Conservation (phyloP, 23 tunicate genomes). For the Aplidium turbinatum region DNA sequence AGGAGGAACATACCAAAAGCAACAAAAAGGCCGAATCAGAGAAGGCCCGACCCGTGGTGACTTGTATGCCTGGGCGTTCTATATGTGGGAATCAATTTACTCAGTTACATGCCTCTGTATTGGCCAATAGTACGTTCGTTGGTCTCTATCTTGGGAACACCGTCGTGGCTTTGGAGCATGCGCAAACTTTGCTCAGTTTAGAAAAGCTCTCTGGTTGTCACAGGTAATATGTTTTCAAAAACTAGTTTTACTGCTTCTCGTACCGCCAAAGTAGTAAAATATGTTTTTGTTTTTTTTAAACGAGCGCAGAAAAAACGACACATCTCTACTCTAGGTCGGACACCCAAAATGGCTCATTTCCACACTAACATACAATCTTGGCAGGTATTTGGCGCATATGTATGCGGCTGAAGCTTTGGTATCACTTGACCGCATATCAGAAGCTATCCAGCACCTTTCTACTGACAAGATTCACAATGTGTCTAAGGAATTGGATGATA, state of each 20-base stretch:
- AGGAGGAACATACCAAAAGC: background rate
- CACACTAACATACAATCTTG: too few species aligned
- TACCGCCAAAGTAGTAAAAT: too few species aligned
- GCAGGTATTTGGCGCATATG: conserved; percentile 74
- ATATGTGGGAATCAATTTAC: conserved; percentile 45
- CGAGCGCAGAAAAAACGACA: too few species aligned
- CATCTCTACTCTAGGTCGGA: too few species aligned
- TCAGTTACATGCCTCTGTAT: conserved; percentile 64
- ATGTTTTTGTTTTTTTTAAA: too few species aligned
- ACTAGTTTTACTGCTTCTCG: too few species aligned
- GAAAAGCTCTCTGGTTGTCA: conserved; percentile 58
- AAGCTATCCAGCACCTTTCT: conserved; percentile 73
- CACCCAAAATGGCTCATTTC: too few species aligned
- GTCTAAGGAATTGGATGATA: conserved; percentile 13
- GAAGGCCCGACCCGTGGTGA: background rate
- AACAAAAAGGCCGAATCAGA: background rate
- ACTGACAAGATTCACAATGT: conserved; percentile 48
- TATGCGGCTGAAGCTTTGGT: conserved; percentile 90
- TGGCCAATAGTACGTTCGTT: conserved; percentile 77
- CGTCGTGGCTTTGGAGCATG: conserved; percentile 51
- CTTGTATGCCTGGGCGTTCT: conserved; percentile 67
- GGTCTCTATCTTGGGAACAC: conserved; percentile 69
- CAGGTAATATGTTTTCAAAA: conserved; percentile 45
- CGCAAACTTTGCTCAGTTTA: conserved; percentile 38
- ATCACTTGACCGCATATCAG: conserved; percentile 69